phyloP scores from a whole-genome alignment of 2,113 vertebrate genomes.

The Lanius collurio region DNA sequence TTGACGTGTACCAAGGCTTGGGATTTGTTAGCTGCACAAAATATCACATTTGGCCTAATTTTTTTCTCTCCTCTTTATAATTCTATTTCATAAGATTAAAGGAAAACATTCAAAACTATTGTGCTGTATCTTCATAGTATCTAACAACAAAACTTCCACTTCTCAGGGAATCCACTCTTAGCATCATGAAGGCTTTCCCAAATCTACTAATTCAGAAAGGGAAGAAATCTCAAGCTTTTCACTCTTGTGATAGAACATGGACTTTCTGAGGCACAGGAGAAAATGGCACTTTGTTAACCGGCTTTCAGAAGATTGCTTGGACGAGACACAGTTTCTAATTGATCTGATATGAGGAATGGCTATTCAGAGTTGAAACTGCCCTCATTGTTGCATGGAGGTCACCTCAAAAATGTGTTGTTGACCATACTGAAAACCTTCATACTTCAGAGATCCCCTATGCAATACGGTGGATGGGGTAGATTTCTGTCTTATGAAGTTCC shows the following conservation, averaged over 20 bases:
- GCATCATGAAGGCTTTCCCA: neutral
- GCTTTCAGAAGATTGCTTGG: neutral
- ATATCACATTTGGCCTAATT: neutral
- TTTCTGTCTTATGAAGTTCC: neutral
- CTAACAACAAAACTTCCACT: neutral
- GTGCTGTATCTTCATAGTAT: neutral
- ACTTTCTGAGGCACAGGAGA: neutral
- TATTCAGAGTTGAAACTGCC: neutral
- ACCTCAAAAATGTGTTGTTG: neutral
- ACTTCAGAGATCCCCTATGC: neutral
- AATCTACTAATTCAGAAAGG: neutral
- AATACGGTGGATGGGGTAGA: neutral
- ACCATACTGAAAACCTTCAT: neutral
- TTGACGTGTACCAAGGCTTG: neutral
- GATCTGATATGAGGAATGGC: accelerated
- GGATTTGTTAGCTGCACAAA: neutral
- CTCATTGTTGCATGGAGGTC: neutral
- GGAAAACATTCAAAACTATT: neutral
- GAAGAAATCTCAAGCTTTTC: neutral
- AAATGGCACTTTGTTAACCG: neutral
- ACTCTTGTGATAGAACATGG: neutral
- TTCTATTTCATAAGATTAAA: neutral
- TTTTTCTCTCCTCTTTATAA: neutral
- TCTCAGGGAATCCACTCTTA: neutral
- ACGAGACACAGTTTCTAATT: neutral